Conservation (phyloP, 1,140 invertebrate genomes). For the Venustaconcha ellipsiformis region DNA sequence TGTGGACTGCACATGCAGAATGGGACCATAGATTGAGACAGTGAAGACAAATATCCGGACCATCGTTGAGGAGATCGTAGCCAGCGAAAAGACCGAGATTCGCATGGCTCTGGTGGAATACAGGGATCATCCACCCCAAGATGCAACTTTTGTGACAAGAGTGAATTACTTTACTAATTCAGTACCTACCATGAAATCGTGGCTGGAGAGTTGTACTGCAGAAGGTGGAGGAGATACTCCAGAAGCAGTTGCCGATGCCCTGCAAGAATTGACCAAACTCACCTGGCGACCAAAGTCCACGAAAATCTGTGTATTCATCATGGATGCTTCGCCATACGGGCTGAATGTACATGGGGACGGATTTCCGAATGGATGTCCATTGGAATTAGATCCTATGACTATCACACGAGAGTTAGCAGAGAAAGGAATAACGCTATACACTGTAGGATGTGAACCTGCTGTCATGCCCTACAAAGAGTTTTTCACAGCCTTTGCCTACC, state of each 20-base stretch:
- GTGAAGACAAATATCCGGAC: constrained; percentile 49
- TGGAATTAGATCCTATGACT: constrained; percentile 47
- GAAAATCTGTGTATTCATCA: constrained; percentile 61
- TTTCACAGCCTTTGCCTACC: constrained; percentile 55
- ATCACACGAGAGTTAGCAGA: constrained; percentile 45
- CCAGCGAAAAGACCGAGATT: constrained; percentile 53
- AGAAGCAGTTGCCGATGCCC: constrained; percentile 60
- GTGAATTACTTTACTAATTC: constrained; percentile 56
- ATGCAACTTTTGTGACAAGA: constrained; percentile 51
- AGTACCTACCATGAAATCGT: constrained; percentile 51
- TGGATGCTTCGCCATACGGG: constrained; percentile 61
- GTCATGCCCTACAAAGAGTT: constrained; percentile 61
- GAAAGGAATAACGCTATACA: constrained; percentile 58
- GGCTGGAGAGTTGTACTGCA: constrained; percentile 49
- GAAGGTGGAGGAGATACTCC: constrained; percentile 56
- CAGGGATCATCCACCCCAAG: constrained; percentile 58
- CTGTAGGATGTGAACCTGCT: constrained; percentile 56
- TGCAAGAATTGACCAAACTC: constrained; percentile 55
- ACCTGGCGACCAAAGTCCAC: constrained; percentile 55
- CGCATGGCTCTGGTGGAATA: constrained; percentile 60
- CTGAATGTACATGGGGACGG: constrained; percentile 31
- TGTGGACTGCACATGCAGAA: constrained; percentile 63
- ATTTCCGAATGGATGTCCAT: constrained; percentile 52
- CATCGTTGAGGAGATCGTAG: constrained; percentile 58
- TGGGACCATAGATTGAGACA: constrained; percentile 56